Base-by-base conservation (phyloP, 2,888 invertebrate genomes). In the Platycnemis pennipes region DNA sequence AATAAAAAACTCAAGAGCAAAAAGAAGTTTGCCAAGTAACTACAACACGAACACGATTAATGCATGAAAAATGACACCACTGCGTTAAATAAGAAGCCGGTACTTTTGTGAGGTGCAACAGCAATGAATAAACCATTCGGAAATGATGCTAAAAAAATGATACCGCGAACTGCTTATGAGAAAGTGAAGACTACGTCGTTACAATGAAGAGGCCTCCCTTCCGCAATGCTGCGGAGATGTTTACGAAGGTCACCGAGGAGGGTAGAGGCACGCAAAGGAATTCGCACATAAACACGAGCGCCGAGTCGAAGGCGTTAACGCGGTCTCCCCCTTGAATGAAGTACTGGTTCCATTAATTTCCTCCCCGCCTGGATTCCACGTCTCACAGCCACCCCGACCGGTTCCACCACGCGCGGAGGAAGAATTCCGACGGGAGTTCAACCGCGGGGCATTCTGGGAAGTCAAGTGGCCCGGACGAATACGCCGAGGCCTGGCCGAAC, bases 301-400 rank as follows among this genome's bases (percentile, higher is more conserved):
- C 53, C 11, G 63, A 77, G 77, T 11, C 11, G 49, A 49, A n/a
- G 77, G 77, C 37, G 77, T 77, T 77, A 31, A 77, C 37, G 77
- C 37, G 4, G 8, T 37, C 77, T n/a, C 77, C 37, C 77, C 8
- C 77, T 37, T 77, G 13, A 77, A 77, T 77, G 77, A 77, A 77
- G 37, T 77, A 77, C 77, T 77, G 77, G 77, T 77, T 77, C 37
- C 77, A 77, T 77, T 77, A 37, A 77, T 77, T 37, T 37, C 77
- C 16, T 37, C 77, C 77, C 77, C 13, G 37, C 77, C 77, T 16
- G 77, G 77, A 77, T 77, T 77, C 77, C 77, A 37, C 77, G 77
- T 11, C 77, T 37, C 77, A 0, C 26, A 16, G 31, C 77, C 77
- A 77, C 31, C 77, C 0, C 31, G 16, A n/a, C n/a, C n/a, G n/a